These are phyloP conservation scores for Cantharis flavilabris DNA, from an alignment of 2,888 invertebrate genomes.

Conservation along the genomic window DNA sequence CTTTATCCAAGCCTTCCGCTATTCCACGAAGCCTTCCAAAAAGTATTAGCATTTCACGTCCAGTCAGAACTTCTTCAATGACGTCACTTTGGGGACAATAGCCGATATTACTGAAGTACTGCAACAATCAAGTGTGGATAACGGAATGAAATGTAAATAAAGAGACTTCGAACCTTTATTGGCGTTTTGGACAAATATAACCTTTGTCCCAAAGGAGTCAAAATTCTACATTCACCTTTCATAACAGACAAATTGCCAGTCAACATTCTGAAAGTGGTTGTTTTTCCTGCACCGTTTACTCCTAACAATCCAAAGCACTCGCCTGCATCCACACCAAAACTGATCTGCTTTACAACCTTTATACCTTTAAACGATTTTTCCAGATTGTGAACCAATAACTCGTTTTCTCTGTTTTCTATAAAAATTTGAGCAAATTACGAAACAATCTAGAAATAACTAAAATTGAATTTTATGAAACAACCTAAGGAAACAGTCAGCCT, in stretches of 20 bases:
- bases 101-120: conserved; percentile 76
- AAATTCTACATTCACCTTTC: conserved; percentile 13
- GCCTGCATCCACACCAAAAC: conserved; percentile 68
- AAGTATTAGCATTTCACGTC: conserved; percentile 71
- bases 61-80: conserved; percentile 76
- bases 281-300: conserved; percentile 87
- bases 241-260: conserved; percentile 62
- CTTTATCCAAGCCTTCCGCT: conserved; percentile 48
- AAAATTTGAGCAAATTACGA: neutral
- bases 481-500: neutral
- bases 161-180: neutral
- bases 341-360: conserved; percentile 58
- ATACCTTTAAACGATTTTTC: conserved; percentile 63
- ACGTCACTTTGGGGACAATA: conserved; percentile 92
- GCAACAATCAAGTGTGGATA: conserved; percentile 17
- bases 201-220: neutral
- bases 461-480: neutral
- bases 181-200: neutral
- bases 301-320: conserved; percentile 85
- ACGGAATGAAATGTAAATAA: neutral
- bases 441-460: neutral
- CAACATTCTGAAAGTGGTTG: conserved; percentile 82
- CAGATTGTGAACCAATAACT: conserved; percentile 62
- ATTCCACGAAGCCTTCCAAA: conserved; percentile 77
- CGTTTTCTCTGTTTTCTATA: conserved; percentile 44